A percentile compares a stretch with the other conserved stretches of the same genome.
These are phyloP conservation scores for Cheilosia urbana DNA, from an alignment of 2,888 invertebrate genomes.

Conservation along the genomic window DNA sequence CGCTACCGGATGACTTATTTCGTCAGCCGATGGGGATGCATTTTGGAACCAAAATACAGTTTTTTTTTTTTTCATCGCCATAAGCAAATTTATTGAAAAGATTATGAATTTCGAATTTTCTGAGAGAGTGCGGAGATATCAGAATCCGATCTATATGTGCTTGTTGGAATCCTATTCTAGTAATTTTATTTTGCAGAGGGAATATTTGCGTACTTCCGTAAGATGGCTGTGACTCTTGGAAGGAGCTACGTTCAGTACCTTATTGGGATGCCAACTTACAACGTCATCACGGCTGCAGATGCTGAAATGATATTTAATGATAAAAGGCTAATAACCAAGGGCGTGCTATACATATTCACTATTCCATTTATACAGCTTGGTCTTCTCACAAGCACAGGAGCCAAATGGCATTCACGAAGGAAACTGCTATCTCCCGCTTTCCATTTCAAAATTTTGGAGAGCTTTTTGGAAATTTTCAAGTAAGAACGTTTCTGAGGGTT, in stretches of 20 bases:
- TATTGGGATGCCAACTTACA: neutral
- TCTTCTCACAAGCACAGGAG: conserved; percentile 78
- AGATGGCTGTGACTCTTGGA: conserved; percentile 73
- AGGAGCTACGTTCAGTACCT: conserved; percentile 29
- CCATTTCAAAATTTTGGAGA: conserved; percentile 80
- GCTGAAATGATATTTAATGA: conserved; percentile 79
- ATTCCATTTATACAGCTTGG: conserved; percentile 79
- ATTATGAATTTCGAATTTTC: too few relatives aligned
- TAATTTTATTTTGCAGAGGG: neutral
- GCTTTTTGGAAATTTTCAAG: conserved; percentile 80
- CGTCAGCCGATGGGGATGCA: too few relatives aligned
- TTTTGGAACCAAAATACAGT: too few relatives aligned
- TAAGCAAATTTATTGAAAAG: too few relatives aligned
- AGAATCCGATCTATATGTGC: too few relatives aligned
- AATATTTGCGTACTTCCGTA: conserved; percentile 46
- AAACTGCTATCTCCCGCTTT: conserved; percentile 81
- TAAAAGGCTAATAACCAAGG: conserved; percentile 78
- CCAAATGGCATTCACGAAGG: conserved; percentile 80
- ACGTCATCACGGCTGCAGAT: conserved; percentile 76
- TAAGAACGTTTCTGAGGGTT: conserved; percentile 54
- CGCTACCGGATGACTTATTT: too few relatives aligned
- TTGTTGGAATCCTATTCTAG: neutral
- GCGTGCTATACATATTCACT: conserved; percentile 78
- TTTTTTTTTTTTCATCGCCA: too few relatives aligned
- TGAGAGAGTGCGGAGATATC: too few relatives aligned